Evolutionary conservation across 2,797 vertebrate genomes (phyloP).

Genomic region (Arvicola amphibius): DNA sequence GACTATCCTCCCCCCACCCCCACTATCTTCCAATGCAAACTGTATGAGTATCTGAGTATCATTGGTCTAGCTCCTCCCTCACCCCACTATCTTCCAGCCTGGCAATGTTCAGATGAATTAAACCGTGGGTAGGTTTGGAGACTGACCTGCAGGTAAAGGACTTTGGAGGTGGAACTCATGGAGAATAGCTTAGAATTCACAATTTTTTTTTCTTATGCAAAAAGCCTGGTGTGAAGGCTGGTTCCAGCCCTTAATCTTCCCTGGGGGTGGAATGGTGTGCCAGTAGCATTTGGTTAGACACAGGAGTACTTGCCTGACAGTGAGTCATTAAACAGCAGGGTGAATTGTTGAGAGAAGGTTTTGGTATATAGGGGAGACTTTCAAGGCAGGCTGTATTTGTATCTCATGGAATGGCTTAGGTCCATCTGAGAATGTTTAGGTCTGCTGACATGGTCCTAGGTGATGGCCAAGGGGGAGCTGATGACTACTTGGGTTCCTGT

Average conservation of each 20-base stretch:
- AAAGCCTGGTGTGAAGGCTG: not conserved
- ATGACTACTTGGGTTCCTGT: not conserved
- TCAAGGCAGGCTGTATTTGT: not conserved
- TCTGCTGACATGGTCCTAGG: rapidly evolving
- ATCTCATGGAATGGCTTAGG: not conserved
- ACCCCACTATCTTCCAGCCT: not conserved
- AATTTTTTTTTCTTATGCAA: not conserved
- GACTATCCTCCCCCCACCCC: not conserved
- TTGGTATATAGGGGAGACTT: not conserved
- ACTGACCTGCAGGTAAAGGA: not conserved
- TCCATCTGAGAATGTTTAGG: not conserved
- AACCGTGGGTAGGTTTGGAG: not conserved
- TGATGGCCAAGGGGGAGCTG: not conserved
- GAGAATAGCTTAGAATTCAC: not conserved
- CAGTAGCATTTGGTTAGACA: not conserved
- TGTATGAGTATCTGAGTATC: not conserved
- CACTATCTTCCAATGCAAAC: not conserved
- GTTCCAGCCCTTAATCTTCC: not conserved
- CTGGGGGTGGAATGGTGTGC: not conserved
- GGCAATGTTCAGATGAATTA: not conserved
- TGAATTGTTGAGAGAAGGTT: not conserved
- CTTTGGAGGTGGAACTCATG: not conserved
- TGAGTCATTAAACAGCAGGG: not conserved
- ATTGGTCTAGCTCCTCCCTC: not conserved
- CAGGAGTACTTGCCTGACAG: not conserved